phyloP scores from a whole-genome alignment of 2,888 invertebrate species.

The Diachrysia chrysitis region DNA sequence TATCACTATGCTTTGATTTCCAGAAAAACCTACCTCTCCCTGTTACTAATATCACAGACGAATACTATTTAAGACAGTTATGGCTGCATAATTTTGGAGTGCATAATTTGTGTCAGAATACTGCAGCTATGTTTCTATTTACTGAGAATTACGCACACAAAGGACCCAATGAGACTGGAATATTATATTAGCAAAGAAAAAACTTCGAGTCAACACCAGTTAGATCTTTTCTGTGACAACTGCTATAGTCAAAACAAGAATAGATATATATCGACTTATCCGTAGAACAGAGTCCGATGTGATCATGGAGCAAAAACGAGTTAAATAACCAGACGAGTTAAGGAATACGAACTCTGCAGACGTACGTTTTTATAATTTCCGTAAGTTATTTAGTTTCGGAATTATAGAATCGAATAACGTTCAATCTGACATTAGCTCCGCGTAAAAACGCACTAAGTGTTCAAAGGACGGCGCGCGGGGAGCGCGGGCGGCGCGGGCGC shows the following conservation, averaged over 20 bases:
- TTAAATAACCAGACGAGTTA: too few relatives aligned
- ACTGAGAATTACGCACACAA: conserved; percentile 20
- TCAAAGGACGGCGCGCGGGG: too few relatives aligned
- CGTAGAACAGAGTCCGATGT: conserved; percentile 44
- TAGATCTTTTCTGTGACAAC: conserved; percentile 16
- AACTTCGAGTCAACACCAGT: conserved; percentile 6
- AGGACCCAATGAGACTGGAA: conserved; percentile 20
- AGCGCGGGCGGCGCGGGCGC: too few relatives aligned
- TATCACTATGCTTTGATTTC: conserved; percentile 25
- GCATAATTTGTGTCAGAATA: conserved; percentile 13
- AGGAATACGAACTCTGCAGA: too few relatives aligned
- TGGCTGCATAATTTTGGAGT: conserved; percentile 27
- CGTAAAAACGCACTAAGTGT: too few relatives aligned
- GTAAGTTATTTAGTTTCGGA: too few relatives aligned
- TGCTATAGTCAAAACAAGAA: conserved; percentile 23
- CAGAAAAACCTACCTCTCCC: conserved; percentile 18
- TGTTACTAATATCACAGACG: conserved; percentile 16
- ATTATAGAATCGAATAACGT: too few relatives aligned
- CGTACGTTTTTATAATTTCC: too few relatives aligned
- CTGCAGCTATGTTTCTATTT: conserved; percentile 18
- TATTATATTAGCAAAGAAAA: conserved; percentile 10
- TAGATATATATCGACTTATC: conserved; percentile 34
- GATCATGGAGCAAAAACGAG: conserved; percentile 34
- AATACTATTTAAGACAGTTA: conserved; percentile 21
- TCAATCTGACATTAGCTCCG: too few relatives aligned